These are phyloP conservation scores for Anarhynchus alexandrinus DNA, from an alignment of 2,113 vertebrate genomes.

Conservation along the genomic window DNA sequence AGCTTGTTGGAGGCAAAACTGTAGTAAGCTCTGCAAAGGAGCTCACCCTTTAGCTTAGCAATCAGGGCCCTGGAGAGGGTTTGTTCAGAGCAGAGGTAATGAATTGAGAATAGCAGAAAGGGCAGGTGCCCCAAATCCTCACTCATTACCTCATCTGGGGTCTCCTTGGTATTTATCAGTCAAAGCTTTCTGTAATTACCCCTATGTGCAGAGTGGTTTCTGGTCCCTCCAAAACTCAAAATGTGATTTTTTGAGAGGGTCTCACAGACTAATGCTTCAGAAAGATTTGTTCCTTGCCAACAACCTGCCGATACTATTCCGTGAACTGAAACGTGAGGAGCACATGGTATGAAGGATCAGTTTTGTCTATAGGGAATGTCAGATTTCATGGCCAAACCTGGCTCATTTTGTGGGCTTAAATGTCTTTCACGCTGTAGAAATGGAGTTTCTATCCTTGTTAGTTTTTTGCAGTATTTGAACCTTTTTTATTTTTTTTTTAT, in stretches of 20 bases:
- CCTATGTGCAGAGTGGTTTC: not conserved
- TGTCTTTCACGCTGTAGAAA: not conserved
- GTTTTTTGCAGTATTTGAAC: not conserved
- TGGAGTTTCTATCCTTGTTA: not conserved
- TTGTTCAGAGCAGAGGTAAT: constrained; percentile 75
- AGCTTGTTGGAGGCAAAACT: not conserved
- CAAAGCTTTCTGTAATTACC: constrained; percentile 35
- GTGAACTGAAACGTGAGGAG: not conserved
- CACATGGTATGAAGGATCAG: not conserved
- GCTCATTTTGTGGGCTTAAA: not conserved
- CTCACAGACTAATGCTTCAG: not conserved
- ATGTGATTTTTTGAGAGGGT: not conserved
- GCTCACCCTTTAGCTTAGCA: constrained; percentile 29
- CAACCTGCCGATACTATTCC: not conserved
- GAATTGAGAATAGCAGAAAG: constrained; percentile 66
- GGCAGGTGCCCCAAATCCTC: constrained; percentile 72
- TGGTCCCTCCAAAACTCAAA: not conserved
- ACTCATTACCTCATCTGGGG: not conserved
- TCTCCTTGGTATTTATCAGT: constrained; percentile 9
- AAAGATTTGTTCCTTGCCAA: not conserved
- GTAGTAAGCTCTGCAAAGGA: constrained; percentile 18
- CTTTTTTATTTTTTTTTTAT: not conserved
- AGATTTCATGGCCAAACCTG: not conserved
- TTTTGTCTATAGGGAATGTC: not conserved
- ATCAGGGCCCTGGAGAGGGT: constrained; percentile 55